Conservation (phyloP, 2,113 vertebrate species). For the Sigmodon hispidus region DNA sequence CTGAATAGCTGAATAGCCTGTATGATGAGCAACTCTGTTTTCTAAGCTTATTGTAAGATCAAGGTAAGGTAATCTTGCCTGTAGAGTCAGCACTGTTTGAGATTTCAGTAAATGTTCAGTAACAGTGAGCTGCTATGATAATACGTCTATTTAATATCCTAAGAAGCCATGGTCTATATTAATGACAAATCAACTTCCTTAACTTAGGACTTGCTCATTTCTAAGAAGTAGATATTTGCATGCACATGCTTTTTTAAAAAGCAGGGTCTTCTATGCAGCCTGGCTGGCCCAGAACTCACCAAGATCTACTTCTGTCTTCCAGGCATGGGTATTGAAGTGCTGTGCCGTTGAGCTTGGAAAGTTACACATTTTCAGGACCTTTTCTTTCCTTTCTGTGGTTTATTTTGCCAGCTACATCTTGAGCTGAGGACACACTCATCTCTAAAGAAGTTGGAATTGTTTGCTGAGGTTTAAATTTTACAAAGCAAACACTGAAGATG, state of each 20-base stretch:
- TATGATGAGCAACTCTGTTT: background rate
- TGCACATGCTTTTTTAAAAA: background rate
- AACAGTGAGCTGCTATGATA: background rate
- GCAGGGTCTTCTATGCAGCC: background rate
- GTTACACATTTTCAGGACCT: background rate
- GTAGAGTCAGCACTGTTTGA: background rate
- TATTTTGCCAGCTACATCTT: background rate
- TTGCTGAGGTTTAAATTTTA: conserved; percentile 9
- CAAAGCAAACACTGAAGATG: conserved; percentile 17
- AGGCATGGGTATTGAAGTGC: background rate
- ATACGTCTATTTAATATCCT: background rate
- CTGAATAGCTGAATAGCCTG: conserved; percentile 20
- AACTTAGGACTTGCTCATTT: background rate
- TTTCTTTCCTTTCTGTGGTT: too few relatives aligned
- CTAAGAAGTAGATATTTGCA: background rate
- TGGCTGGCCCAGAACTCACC: background rate
- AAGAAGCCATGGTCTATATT: background rate
- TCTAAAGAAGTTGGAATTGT: background rate
- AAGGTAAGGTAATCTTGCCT: background rate
- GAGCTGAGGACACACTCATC: background rate
- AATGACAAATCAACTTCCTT: background rate
- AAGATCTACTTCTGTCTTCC: background rate
- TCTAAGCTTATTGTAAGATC: conserved; percentile 6
- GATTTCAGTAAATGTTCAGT: background rate
- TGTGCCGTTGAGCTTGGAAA: too few relatives aligned